Evolutionary conservation across 2,888 invertebrate genomes (phyloP).

Genomic region (Chrysolina oricalcia): DNA sequence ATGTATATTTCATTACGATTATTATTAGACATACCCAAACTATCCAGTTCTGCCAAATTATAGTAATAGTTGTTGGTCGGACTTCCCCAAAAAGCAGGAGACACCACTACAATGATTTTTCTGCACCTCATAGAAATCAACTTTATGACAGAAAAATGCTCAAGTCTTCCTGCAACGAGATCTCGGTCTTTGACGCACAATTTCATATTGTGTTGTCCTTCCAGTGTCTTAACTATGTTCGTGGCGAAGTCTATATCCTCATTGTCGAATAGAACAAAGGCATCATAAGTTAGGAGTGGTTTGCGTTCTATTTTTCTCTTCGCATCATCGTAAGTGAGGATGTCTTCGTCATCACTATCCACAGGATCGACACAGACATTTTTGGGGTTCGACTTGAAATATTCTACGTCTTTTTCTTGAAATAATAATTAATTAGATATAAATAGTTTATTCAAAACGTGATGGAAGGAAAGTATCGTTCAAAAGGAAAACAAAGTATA

Average conservation of each 20-base stretch:
- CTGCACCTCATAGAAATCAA: slow-evolving; percentile 86
- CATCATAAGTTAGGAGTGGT: slow-evolving; percentile 81
- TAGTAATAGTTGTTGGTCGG: slow-evolving; percentile 85
- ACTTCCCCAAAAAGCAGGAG: slow-evolving; percentile 86
- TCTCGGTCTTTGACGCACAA: slow-evolving; percentile 84
- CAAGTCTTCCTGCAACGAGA: slow-evolving; percentile 81
- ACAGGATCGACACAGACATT: slow-evolving; percentile 43
- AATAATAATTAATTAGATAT: slow-evolving; percentile 34
- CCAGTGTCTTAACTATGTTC: slow-evolving; percentile 78
- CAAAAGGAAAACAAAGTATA: too few species aligned
- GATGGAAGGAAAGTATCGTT: too few species aligned
- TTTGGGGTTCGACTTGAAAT: slow-evolving; percentile 54
- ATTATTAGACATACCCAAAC: slow-evolving; percentile 79
- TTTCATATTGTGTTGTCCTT: slow-evolving; percentile 77
- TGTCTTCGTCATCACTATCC: slow-evolving; percentile 59
- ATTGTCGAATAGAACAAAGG: slow-evolving; percentile 84
- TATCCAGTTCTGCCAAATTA: slow-evolving; percentile 85
- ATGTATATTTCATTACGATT: neutral
- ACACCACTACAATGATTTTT: slow-evolving; percentile 85
- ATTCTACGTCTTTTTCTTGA: slow-evolving; percentile 62
- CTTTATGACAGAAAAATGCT: slow-evolving; percentile 81
- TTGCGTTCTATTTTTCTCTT: slow-evolving; percentile 56
- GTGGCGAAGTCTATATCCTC: slow-evolving; percentile 83
- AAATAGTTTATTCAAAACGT: neutral
- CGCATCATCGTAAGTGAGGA: slow-evolving; percentile 66